Base-by-base conservation (phyloP, 37 sponge, comb jelly and placozoan genomes). In the Cladorhizidae sp. region DNA sequence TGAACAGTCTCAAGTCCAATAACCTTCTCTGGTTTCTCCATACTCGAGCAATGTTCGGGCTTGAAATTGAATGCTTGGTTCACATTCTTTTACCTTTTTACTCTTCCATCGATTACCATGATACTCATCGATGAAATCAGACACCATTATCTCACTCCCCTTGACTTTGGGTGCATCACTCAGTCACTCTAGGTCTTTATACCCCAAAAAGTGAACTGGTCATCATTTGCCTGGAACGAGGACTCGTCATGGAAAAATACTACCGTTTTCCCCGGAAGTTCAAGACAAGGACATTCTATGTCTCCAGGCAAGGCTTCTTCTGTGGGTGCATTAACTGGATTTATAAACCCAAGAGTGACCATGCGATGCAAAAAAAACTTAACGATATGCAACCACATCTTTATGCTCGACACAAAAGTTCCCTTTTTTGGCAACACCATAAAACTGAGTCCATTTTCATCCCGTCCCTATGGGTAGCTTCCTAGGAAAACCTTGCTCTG, bases 71-170 rank as follows among this genome's bases (percentile, higher is more conserved):
- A 41, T 41, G 6, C 3, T 18, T 23, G 77, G 77, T 20, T 76
- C 42, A 18, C 26, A 40, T n/a, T 61, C 26, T 3, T 41, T 76
- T 55, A 11, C 32, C 75, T 41, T n/a, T 45, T 41, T 72, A 43
- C 26, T 76, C 62, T 18, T 61, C 43, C 14, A n/a, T n/a, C n/a
- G n/a, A n/a, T n/a, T n/a, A n/a, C n/a, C n/a, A n/a, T n/a, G n/a
- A n/a, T 56, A 25, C 39, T 80, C 78, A 31, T 77, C 81, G 11
- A 84, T 76, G 40, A 80, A 85, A 40, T 85, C 79, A n/a, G 79
- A 78, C 18, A 85, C 86, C 87, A 87, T 87, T 17, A 80, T 80
- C 3, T 81, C 87, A 58, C 40, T 35, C 81, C 87, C 23, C 56
- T 80, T 18, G 62, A 61, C 40, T 87, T 80, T 22, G 71, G 72